Evolutionary conservation across 2,888 invertebrate species (phyloP), one percentile per base, ranked within the genome.

Genomic region (Leistus spinibarbis): DNA sequence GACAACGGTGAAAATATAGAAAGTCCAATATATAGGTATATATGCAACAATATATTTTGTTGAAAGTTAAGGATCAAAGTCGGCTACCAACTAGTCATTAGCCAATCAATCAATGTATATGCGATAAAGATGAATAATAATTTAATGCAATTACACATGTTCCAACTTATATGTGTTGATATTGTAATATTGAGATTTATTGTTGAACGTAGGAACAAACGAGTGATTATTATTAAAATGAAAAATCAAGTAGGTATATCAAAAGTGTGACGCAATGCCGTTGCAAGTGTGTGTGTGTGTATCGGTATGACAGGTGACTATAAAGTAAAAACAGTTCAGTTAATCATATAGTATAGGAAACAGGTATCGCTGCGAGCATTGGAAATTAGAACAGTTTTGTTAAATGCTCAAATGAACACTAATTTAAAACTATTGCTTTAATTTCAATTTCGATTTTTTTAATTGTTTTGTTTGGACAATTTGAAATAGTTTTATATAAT

Each of bases 91-190:
- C 54, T 20, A 20, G 3, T 27, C 53, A 62, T 19, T 56, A 19
- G 60, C 40, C 62, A 70, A 70, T 70, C 63, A 40, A 70, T 70
- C 69, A 62, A 17, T 24, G n/a, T 22, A 1, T 20, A 23, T 22
- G 17, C 16, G n/a, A 27, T 62, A 70, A 53, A 60, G 69, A 70
- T 62, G 69, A 70, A 70, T 70, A 70, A 70, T 70, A 70, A 70
- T 70, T 70, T 70, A 22, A 70, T 70, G 62, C 53, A 60, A 70
- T 70, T 70, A 70, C 69, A 70, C 62, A 60, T 70, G 69, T 70
- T 70, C 62, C 62, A 53, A 53, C 10, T n/a, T 53, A 70, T 20
- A 60, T 17, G 62, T 62, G 67, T 67, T 67, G 69, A 70, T 60
- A 70, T 70, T 70, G 62, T 70, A 62, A 70, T 62, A 20, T 19